A percentile compares a stretch with the other conserved stretches of the same genome.
These are phyloP conservation scores for Chiloscyllium plagiosum DNA, from an alignment of 2,113 vertebrate genomes.

Conservation along the genomic window DNA sequence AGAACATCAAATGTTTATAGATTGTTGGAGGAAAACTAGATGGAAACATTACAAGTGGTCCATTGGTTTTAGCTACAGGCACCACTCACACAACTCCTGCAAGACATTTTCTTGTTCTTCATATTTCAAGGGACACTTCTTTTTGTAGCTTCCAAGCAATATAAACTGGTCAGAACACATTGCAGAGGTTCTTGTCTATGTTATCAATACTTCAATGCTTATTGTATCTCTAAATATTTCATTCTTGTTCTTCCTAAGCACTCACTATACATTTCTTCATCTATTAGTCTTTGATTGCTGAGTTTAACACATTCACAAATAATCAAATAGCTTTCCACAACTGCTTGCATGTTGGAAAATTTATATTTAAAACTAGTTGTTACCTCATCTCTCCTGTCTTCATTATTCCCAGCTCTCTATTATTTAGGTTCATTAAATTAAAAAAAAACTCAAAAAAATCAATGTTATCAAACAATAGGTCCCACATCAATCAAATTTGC, in stretches of 20 bases:
- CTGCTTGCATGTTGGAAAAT: background rate
- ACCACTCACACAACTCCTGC: too few relatives aligned
- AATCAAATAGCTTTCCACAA: background rate
- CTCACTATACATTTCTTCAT: background rate
- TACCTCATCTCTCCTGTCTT: background rate
- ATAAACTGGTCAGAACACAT: background rate
- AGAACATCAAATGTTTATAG: background rate
- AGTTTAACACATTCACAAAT: background rate
- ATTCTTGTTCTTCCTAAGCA: background rate
- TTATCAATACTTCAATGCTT: background rate
- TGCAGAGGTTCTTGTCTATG: background rate
- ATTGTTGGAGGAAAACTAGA: background rate
- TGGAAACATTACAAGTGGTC: background rate
- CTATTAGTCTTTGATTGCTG: background rate
- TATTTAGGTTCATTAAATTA: background rate
- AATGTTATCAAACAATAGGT: background rate
- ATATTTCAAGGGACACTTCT: background rate
- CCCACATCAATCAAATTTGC: background rate
- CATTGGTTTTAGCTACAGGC: background rate
- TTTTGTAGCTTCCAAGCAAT: background rate
- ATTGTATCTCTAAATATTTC: background rate
- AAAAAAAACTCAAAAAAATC: background rate
- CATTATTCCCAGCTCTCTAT: background rate
- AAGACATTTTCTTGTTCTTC: background rate
- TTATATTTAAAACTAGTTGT: background rate